These are phyloP conservation scores for Tetranychus truncatus DNA, from an alignment of 2,888 invertebrate genomes.

Conservation along the genomic window DNA sequence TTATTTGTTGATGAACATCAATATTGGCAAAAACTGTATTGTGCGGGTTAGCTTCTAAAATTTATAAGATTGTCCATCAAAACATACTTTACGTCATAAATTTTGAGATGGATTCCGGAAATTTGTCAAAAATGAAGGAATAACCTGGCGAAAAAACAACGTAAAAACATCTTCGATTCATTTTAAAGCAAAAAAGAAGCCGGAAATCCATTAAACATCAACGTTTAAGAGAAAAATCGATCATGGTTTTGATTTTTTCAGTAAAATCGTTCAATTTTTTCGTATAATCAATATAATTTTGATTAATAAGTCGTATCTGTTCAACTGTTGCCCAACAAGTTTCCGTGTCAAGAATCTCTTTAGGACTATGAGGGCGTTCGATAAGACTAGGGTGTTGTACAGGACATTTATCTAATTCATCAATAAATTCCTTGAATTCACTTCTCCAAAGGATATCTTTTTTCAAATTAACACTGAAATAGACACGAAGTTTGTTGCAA, in stretches of 20 bases:
- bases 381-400: not conserved
- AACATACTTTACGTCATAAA: no score
- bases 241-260: slow-evolving; percentile 5
- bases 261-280: not conserved
- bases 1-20: no score
- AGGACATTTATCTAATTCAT: not conserved
- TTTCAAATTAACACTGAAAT: not conserved
- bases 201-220: not conserved
- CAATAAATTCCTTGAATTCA: not conserved
- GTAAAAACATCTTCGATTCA: no score
- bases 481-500: not conserved
- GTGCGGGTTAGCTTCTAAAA: no score
- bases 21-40: no score
- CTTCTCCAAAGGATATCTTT: slow-evolving; percentile 10
- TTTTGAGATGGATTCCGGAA: no score
- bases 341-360: not conserved
- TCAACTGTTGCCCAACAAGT: slow-evolving; percentile 2
- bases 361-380: not conserved
- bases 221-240: not conserved
- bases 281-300: not conserved
- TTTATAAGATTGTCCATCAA: no score
- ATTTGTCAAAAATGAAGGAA: no score
- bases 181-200: not conserved
- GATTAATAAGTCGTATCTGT: not conserved
- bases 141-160: no score